These are phyloP conservation scores for Chaetogeoica ovagalla DNA, from an alignment of 2,888 invertebrate genomes.

Conservation along the genomic window DNA sequence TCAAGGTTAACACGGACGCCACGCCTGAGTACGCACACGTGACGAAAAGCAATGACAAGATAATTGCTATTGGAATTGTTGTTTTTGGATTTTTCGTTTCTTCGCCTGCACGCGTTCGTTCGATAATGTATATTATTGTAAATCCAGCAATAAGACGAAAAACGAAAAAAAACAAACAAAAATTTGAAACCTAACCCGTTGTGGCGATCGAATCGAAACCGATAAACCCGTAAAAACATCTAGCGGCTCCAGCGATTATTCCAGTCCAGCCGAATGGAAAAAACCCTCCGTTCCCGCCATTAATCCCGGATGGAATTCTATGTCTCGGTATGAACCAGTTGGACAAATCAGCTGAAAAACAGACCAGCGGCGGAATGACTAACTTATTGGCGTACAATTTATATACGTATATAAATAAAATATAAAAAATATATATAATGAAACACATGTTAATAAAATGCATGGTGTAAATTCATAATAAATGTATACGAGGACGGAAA, in stretches of 20 bases:
- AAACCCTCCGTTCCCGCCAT: constrained; percentile 83
- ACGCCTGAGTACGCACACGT: constrained; percentile 89
- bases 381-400: too few relatives aligned
- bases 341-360: constrained; percentile 44
- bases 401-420: too few relatives aligned
- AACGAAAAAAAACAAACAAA: too few relatives aligned
- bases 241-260: constrained; percentile 83
- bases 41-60: constrained; percentile 79
- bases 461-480: too few relatives aligned
- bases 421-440: too few relatives aligned
- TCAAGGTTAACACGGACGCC: constrained; percentile 88
- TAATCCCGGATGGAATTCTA: constrained; percentile 54
- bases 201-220: constrained; percentile 95
- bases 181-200: constrained; percentile 64
- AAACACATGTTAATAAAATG: too few relatives aligned
- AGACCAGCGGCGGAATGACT: too few relatives aligned
- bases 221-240: constrained; percentile 78
- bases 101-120: constrained; percentile 63
- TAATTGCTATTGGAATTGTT: constrained; percentile 88
- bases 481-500: too few relatives aligned
- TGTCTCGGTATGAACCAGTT: constrained; percentile 56
- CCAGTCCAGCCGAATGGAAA: constrained; percentile 87
- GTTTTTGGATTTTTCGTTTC: constrained; percentile 91
- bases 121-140: too few relatives aligned
- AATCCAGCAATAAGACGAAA: too few relatives aligned